Evolutionary conservation across 1,140 invertebrate genomes (phyloP).

Genomic region (Meloidogyne hapla): DNA sequence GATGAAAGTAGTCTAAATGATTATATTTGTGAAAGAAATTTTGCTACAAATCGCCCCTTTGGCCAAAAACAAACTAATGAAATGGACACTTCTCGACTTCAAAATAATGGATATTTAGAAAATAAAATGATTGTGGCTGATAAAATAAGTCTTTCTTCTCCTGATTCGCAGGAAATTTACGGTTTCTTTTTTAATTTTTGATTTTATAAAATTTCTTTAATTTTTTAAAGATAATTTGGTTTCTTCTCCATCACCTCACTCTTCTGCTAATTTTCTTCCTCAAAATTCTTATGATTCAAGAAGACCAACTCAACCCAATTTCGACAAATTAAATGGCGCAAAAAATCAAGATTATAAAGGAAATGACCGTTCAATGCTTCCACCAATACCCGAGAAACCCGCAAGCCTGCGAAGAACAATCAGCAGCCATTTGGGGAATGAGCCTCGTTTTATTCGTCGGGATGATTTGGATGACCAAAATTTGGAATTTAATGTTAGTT

Average conservation of each 20-base stretch:
- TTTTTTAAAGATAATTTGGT: not conserved
- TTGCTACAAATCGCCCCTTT: not conserved
- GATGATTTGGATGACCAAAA: not conserved
- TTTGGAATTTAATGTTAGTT: not conserved
- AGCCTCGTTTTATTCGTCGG: not conserved
- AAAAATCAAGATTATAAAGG: not conserved
- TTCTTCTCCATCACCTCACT: not conserved
- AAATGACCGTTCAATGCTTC: slow-evolving; percentile 19
- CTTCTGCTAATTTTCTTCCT: not conserved
- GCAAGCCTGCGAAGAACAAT: slow-evolving; percentile 28
- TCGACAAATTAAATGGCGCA: not conserved
- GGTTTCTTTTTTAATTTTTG: not conserved
- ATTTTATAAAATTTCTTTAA: no score
- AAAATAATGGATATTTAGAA: not conserved
- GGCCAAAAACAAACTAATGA: not conserved
- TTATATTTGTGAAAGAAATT: not conserved
- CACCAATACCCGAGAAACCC: slow-evolving; percentile 37
- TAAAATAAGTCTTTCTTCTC: not conserved
- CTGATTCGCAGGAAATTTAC: not conserved
- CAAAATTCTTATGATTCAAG: not conserved
- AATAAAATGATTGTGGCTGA: not conserved
- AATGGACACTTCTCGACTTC: not conserved
- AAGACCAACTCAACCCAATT: not conserved
- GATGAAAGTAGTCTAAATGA: not conserved
- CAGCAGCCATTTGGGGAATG: not conserved